These are phyloP conservation scores for Drosophila melanogaster DNA, from an alignment of 1,140 invertebrate species.

Conservation along the genomic window Release_6_plus_ISO1_MT NT_033777.3:25503001-25503500, in stretches of 20 bases:
- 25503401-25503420: constrained; percentile 19
- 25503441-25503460: constrained; percentile 9
- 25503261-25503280: no score
- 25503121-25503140: background rate
- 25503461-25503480: constrained; percentile 59
- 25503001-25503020: background rate
- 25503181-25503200: background rate
- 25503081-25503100: background rate
- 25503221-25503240: no score
- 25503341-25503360: background rate
- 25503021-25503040: background rate
- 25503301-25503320: background rate
- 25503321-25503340: background rate
- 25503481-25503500: constrained; percentile 76
- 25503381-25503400: constrained; percentile 5
- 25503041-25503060: background rate
- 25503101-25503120: background rate
- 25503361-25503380: background rate
- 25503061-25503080: background rate
- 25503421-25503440: constrained; percentile 7
- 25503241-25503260: no score
- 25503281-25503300: background rate
- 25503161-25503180: background rate
- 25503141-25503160: no score
- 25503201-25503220: background rate